Evolutionary conservation across 2,888 invertebrate genomes (phyloP), one percentile per base, ranked within the genome.

Genomic region (Phragmatobia fuliginosa): DNA sequence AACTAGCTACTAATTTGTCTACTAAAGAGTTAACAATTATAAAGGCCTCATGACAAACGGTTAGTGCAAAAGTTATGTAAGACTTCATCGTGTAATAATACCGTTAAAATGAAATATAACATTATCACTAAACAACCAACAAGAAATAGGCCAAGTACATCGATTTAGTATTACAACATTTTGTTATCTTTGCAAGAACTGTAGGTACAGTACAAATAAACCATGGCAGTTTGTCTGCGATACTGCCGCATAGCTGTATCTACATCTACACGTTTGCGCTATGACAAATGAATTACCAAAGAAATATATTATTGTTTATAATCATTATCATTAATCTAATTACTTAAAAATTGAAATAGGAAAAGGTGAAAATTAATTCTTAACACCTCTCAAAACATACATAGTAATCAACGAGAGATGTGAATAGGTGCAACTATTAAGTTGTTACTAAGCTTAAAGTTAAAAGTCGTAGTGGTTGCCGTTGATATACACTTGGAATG

Each of bases 61-160:
- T 61, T 36, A 7, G 36, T 61, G 0, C 33, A 61, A 38, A 60
- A 61, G 14, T 36, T 14, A 38, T 61, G 8, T 61, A 36, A 62
- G 21, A 28, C 1, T 2, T 28, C 16, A 8, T 41, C 41, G 10
- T 62, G 31, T 62, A 38, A 41, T 28, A 31, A 21, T 41, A 41
- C 21, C 18, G 28, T 41, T 41, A 41, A 41, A 62, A 62, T 28
- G 38, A 41, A 62, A 21, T 62, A 1, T 25, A 16, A 14, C 11
- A 41, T 41, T 62, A 62, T 62, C 62, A 62, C 18, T 31, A 62
- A 62, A 21, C 41, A 62, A 2, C 41, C 11, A 31, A 41, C 38
- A 28, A 10, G 41, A 62, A 52, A 66, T 74, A 70, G 36, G 36
- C 33, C 36, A 36, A 56, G 62, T 38, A 62, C 41, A 62, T 62